Base-by-base conservation (phyloP, 2,888 invertebrate species). In the Miltochrista miniata region DNA sequence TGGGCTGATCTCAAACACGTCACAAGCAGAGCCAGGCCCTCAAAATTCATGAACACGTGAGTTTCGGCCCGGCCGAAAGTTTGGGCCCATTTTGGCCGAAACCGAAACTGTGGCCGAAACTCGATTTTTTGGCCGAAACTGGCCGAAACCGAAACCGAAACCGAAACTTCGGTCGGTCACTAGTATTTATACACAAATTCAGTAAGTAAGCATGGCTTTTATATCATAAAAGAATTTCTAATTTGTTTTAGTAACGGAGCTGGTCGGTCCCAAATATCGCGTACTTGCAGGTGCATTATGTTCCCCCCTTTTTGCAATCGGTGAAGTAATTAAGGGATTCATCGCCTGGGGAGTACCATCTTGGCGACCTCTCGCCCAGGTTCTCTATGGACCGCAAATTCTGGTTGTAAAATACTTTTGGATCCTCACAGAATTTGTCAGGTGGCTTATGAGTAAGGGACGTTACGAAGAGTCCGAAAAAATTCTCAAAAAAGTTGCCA, bases 381-480 rank as follows among this genome's bases (percentile, higher is more conserved):
- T 94, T 5, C 84, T 95, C 10, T 96, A 96, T 71, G 91, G 93
- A 0, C 96, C 96, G 0, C 94, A 95, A n/a, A 75, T 96, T 5
- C 78, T 96, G 0, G 93, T 95, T 18, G 79, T 96, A 38, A 79
- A 92, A 13, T 95, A 96, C 73, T 93, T 94, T 64, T 95, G 95
- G 94, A 83, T 95, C 34, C 85, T 95, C 8, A 95, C 96, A 0
- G 96, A 96, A 81, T 96, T 96, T 7, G 93, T 96, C 3, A 92
- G 96, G 51, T 97, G 97, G 97, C 91, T 96, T 12, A 84, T 96
- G 66, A 94, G 94, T 41, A 95, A 95, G 68, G 94, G 94, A 3
- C 93, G 93, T 51, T 93, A 93, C 57, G 93, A 94, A 31, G 93
- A 95, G 62, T 94, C 95, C 0, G 94, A 94, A 66, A 74, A 74